phyloP scores from a whole-genome alignment of 2,113 vertebrate genomes.

The Argyrosomus japonicus region DNA sequence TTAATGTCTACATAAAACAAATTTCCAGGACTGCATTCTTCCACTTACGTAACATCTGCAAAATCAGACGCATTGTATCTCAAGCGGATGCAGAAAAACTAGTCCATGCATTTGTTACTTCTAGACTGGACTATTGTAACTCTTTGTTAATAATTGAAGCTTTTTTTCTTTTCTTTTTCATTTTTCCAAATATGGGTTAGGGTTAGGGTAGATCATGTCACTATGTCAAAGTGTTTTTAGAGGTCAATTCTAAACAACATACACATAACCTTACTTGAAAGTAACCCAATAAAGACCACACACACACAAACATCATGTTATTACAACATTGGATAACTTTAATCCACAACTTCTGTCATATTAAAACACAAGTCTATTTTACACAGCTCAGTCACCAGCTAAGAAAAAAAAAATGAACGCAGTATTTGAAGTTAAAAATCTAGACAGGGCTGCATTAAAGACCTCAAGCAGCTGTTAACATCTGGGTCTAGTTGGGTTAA shows the following conservation, averaged over 20 bases:
- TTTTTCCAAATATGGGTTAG: too few relatives aligned
- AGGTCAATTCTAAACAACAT: background rate
- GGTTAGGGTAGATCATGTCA: too few relatives aligned
- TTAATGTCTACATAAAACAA: too few relatives aligned
- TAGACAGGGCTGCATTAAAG: constrained; percentile 12
- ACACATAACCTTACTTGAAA: background rate
- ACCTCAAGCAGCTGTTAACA: constrained; percentile 17
- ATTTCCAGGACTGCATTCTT: too few relatives aligned
- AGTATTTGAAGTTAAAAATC: constrained; percentile 56
- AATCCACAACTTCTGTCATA: constrained; percentile 79
- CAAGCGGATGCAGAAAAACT: too few relatives aligned
- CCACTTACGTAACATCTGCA: too few relatives aligned
- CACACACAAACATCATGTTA: constrained; percentile 38
- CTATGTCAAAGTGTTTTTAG: background rate
- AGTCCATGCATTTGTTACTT: too few relatives aligned
- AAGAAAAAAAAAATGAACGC: constrained; percentile 63
- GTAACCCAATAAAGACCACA: constrained; percentile 19
- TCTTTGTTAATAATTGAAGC: too few relatives aligned
- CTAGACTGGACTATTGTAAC: too few relatives aligned
- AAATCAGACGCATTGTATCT: too few relatives aligned
- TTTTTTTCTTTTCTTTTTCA: too few relatives aligned
- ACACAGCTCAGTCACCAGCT: constrained; percentile 74
- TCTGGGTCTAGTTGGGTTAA: background rate
- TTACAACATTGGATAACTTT: constrained; percentile 77
- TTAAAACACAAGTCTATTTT: constrained; percentile 83